Conservation (phyloP, 2,888 invertebrate species). For the Ormyrus thymus region DNA sequence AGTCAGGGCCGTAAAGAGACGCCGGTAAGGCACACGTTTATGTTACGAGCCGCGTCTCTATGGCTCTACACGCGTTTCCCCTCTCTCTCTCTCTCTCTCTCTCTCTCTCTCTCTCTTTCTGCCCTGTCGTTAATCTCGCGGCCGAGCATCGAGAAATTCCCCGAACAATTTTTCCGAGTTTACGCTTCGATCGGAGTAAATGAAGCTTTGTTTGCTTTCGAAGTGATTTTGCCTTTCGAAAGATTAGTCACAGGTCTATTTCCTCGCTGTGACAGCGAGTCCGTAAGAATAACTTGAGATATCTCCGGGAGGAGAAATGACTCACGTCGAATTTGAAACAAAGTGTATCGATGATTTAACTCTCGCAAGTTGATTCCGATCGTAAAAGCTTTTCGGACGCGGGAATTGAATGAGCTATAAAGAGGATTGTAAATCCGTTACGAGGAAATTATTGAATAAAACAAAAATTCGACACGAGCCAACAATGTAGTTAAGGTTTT, state of each 20-base stretch:
- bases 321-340: too few relatives aligned
- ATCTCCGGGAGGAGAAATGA: too few relatives aligned
- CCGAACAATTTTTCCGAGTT: neutral
- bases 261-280: neutral
- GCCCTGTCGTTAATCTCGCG: slow-evolving; percentile 45
- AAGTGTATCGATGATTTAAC: too few relatives aligned
- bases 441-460: neutral
- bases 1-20: slow-evolving; percentile 48
- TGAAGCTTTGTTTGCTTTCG: neutral
- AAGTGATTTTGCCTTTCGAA: neutral
- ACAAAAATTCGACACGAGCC: neutral
- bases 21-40: neutral
- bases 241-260: slow-evolving; percentile 24
- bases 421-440: neutral
- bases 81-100: slow-evolving; percentile 9
- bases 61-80: slow-evolving; percentile 39
- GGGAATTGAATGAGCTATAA: neutral
- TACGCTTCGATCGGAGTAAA: neutral
- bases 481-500: too few relatives aligned
- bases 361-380: too few relatives aligned
- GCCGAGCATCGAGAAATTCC: slow-evolving; percentile 3
- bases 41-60: neutral
- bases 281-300: too few relatives aligned
- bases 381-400: neutral
- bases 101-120: slow-evolving; percentile 33